These are phyloP conservation scores for Formica selysi DNA, from an alignment of 1,140 invertebrate genomes.

Conservation along the genomic window DNA sequence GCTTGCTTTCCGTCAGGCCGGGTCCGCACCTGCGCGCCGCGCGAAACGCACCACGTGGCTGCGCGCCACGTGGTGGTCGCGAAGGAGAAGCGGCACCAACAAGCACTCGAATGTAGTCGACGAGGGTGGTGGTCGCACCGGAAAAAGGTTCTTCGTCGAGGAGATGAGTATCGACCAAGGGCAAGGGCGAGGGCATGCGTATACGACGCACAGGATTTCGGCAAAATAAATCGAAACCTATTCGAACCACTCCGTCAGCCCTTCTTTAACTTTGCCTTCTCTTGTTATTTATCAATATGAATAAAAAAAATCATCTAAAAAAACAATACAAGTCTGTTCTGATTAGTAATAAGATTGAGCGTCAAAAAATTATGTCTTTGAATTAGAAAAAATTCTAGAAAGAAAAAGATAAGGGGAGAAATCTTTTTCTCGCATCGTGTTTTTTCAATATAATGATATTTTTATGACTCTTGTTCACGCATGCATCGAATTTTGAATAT, in stretches of 20 bases:
- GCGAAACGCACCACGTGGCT: conserved; percentile 77
- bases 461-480: background rate
- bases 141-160: conserved; percentile 75
- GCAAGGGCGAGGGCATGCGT: conserved; percentile 85
- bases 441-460: too few species aligned
- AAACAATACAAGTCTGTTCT: too few species aligned
- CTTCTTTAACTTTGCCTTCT: background rate
- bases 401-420: too few species aligned
- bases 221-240: conserved; percentile 56
- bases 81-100: conserved; percentile 51
- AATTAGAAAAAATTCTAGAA: too few species aligned
- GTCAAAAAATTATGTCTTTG: too few species aligned
- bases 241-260: background rate
- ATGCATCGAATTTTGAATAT: background rate
- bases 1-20: conserved; percentile 31
- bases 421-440: too few species aligned
- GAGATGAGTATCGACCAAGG: conserved; percentile 85
- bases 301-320: background rate
- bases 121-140: conserved; percentile 63
- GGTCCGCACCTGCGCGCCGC: conserved; percentile 73
- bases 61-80: conserved; percentile 79
- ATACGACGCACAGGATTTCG: conserved; percentile 71
- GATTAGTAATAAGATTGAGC: too few species aligned
- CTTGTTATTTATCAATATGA: background rate
- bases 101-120: conserved; percentile 40